Evolutionary conservation across 2,113 vertebrate genomes (phyloP), one percentile per base, ranked within the genome.

Genomic region (Scomber japonicus): DNA sequence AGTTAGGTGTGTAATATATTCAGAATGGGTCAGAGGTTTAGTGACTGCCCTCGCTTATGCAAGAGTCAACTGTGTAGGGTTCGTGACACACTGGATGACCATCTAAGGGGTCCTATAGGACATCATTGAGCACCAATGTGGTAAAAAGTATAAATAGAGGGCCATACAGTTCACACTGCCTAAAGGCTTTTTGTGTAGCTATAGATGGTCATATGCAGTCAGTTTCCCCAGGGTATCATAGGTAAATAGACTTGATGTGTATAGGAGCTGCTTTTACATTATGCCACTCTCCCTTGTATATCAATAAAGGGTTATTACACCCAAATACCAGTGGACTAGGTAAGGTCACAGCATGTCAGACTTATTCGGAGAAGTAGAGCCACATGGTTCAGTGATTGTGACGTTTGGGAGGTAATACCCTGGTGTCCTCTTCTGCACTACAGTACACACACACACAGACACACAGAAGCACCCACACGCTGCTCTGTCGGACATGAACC

Each of bases 1-100:
- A 83, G 82, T 80, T 89, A 88, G 85, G 84, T 87, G 80, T 74
- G 85, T 83, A 91, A 91, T 90, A 76, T 87, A 92, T 90, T 90
- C 89, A 75, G 66, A 69, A 59, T 27, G 72, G 90, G 88, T 90
- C 81, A 75, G 77, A 75, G 88, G 88, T 90, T 78, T 77, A 79
- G 71, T 68, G 76, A 80, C 65, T 89, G 80, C 84, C 89, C 83
- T 83, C 80, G 13, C 86, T 89, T 87, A 91, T 87, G 84, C 89
- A 87, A 84, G 75, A 83, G 83, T 86, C 83, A 85, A 84, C 88
- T 81, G 82, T 67, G 63, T 13, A 73, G 64, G 81, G 71, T 79
- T 81, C 71, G 69, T 77, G 80, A 80, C 86, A 12, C 40, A 49
- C 67, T 65, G 74, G 80, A 83, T 90, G 84, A 86, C 88, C 64